Conservation (phyloP, 2,888 invertebrate species). For the Archips crataeganus region DNA sequence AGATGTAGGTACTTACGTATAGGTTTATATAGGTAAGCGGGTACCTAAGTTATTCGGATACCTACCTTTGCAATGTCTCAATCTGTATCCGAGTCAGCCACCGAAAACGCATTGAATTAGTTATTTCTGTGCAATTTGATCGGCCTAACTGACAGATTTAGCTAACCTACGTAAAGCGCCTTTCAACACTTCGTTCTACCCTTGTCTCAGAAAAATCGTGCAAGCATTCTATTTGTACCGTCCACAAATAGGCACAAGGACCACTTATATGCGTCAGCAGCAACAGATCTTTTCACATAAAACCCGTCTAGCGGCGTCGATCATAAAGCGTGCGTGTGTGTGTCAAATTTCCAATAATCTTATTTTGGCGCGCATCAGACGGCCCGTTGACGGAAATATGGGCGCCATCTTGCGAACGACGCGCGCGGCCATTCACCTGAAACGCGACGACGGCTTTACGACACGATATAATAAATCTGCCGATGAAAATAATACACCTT, state of each 20-base stretch:
- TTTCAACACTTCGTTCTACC: conserved; percentile 32
- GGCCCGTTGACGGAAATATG: conserved; percentile 80
- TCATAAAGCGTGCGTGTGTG: conserved; percentile 76
- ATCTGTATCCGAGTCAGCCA: not conserved
- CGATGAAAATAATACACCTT: conserved; percentile 81
- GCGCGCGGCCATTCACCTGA: conserved; percentile 82
- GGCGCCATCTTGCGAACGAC: conserved; percentile 76
- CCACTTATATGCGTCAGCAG: conserved; percentile 79
- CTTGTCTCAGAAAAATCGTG: conserved; percentile 33
- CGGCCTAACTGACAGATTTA: conserved; percentile 29
- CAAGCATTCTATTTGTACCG: conserved; percentile 40
- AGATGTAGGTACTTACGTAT: too few species aligned
- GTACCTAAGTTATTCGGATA: not conserved
- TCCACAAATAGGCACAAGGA: conserved; percentile 69
- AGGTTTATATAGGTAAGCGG: too few species aligned
- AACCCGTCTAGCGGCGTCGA: conserved; percentile 64
- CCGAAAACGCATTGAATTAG: conserved; percentile 19
- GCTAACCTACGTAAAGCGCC: conserved; percentile 24
- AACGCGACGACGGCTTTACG: conserved; percentile 78
- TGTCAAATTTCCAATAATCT: conserved; percentile 84
- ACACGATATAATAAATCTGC: conserved; percentile 65
- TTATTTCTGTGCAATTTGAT: conserved; percentile 31
- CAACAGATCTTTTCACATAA: conserved; percentile 63
- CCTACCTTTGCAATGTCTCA: not conserved
- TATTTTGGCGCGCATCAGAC: conserved; percentile 85